These are phyloP conservation scores for Brachionus sp. DNA, from an alignment of 1,140 invertebrate species.

Conservation along the genomic window DNA sequence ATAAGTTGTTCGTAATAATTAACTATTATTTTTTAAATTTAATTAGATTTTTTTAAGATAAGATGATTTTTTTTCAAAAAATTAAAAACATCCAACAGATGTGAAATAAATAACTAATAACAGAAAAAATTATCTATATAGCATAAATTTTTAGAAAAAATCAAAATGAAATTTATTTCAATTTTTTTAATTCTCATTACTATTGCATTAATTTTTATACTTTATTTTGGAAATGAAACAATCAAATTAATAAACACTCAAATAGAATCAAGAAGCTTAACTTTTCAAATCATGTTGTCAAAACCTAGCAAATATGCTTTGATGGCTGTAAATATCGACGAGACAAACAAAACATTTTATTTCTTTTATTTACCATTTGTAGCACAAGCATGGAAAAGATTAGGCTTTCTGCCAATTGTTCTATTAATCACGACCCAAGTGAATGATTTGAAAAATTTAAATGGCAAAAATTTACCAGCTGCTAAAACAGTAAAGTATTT, in stretches of 20 bases:
- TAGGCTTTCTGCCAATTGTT: not conserved
- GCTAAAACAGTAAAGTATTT: not conserved
- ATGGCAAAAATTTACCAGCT: not conserved
- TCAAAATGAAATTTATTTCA: too few relatives aligned
- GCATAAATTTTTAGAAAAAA: too few relatives aligned
- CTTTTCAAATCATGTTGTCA: not conserved
- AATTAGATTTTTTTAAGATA: too few relatives aligned
- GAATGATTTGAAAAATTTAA: not conserved
- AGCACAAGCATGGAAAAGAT: not conserved
- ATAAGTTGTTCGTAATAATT: too few relatives aligned
- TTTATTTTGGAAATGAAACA: not conserved
- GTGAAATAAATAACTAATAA: too few relatives aligned
- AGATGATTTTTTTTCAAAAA: too few relatives aligned
- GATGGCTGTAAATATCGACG: not conserved
- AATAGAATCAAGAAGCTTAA: not conserved
- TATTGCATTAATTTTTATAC: too few relatives aligned
- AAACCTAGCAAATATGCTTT: not conserved
- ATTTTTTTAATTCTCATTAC: too few relatives aligned
- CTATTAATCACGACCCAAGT: not conserved
- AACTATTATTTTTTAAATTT: too few relatives aligned
- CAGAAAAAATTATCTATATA: too few relatives aligned
- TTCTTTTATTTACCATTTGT: slow-evolving; percentile 34
- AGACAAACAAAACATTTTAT: not conserved
- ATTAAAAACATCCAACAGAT: too few relatives aligned
- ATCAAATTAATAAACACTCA: not conserved